Conservation (phyloP, 2,113 vertebrate species). For the Opisthocomus hoazin region DNA sequence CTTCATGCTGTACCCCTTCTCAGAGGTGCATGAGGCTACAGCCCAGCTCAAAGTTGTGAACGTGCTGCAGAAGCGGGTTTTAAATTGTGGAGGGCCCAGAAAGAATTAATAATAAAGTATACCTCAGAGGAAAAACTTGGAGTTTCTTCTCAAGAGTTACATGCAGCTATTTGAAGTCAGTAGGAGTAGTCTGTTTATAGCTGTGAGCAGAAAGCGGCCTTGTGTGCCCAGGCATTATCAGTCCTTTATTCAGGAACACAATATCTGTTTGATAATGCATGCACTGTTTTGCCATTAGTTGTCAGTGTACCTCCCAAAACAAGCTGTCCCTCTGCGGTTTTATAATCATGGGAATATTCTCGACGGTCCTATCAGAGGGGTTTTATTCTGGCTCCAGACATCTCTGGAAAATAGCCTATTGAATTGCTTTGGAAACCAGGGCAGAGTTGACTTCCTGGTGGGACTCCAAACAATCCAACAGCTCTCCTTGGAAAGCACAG, state of each 20-base stretch:
- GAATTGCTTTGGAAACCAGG: conserved; percentile 67
- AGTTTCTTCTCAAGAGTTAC: not conserved
- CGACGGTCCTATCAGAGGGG: not conserved
- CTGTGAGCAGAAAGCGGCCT: not conserved
- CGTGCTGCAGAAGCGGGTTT: not conserved
- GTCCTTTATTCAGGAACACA: not conserved
- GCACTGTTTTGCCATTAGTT: not conserved
- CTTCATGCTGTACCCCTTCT: rapidly evolving
- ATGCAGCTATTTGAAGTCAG: not conserved
- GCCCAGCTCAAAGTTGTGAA: not conserved
- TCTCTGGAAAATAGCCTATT: conserved; percentile 65
- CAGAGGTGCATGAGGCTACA: not conserved
- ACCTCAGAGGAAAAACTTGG: not conserved
- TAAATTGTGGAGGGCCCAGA: not conserved
- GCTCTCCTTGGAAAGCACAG: conserved; percentile 50
- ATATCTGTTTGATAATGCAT: conserved; percentile 22
- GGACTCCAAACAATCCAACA: conserved; percentile 58
- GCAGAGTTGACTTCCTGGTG: conserved; percentile 72
- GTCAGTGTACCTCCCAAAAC: not conserved
- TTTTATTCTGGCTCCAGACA: conserved; percentile 41
- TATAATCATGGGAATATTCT: conserved; percentile 56
- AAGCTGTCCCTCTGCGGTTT: conserved; percentile 18
- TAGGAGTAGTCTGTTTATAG: not conserved
- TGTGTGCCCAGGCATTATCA: conserved; percentile 2
- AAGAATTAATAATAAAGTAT: not conserved